Conservation (phyloP, 2,113 vertebrate genomes). For the Aptenodytes patagonicus region DNA sequence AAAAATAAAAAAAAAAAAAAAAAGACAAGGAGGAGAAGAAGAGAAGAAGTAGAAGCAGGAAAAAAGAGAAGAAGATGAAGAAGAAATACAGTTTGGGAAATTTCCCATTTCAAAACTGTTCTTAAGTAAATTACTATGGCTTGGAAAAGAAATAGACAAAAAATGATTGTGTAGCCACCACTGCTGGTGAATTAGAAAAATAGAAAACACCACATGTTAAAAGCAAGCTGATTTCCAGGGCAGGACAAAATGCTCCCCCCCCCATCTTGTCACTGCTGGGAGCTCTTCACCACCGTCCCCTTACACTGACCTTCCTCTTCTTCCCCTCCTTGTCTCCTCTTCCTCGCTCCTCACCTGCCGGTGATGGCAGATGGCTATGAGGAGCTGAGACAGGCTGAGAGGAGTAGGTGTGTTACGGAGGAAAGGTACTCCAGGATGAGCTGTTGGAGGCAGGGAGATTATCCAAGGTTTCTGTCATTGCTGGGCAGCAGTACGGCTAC, state of each 20-base stretch:
- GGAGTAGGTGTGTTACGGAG: neutral
- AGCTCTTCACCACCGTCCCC: neutral
- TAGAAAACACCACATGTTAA: neutral
- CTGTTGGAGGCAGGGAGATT: neutral
- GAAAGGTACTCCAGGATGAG: neutral
- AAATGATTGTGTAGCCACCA: neutral
- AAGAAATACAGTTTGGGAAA: neutral
- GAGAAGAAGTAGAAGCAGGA: neutral
- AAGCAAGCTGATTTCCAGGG: neutral
- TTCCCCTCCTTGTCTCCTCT: neutral
- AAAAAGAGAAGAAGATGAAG: neutral
- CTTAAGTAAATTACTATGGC: neutral
- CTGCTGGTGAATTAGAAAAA: neutral
- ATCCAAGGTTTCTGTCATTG: neutral
- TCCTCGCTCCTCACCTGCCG: neutral
- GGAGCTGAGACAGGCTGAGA: neutral
- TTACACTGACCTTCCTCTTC: neutral
- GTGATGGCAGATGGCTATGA: neutral
- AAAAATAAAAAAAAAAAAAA: neutral
- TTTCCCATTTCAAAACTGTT: neutral
- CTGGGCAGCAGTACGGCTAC: neutral
- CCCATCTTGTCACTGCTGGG: neutral
- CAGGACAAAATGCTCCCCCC: neutral
- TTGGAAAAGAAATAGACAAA: neutral
- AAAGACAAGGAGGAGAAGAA: fast-evolving